Base-by-base conservation (phyloP, 2,113 vertebrate genomes). In the Aphelocoma coerulescens region DNA sequence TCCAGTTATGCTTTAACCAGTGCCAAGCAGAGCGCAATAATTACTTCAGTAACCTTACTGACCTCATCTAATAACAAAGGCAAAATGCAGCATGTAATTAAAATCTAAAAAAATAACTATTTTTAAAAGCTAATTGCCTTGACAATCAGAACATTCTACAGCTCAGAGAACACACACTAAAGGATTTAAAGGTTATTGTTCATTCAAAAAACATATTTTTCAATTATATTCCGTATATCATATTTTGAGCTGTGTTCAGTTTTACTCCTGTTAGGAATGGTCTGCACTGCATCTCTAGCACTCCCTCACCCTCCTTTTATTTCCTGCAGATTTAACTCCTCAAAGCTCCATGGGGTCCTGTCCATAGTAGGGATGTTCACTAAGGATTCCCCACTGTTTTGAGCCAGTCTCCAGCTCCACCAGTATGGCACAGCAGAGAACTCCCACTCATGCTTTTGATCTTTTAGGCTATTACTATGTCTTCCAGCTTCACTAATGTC, bases 11-110 rank as follows among this genome's bases (percentile, higher is more conserved):
- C 94, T 97, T 94, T 96, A 97, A 96, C 95, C 89, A 95, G 84
- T 81, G 94, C 94, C 96, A 97, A 97, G 95, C 95, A 96, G 96
- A 97, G 97, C 93, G 91, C 93, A 97, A 97, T 97, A 97, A 97
- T 97, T 97, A 96, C 87, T 97, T 96, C 97, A 91, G 92, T 92
- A 96, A 97, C 97, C 96, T 96, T 95, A 97, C 92, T 97, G 96
- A 97, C 94, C 95, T 65, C 89, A 59, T 96, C 93, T 94, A 92
- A 95, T 96, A 97, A 97, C 97, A 97, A 97, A 97, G 95, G 79
- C 95, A 97, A 97, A 97, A 96, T 97, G 96, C 94, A 95, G 96
- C 94, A 82, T 96, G 96, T 96, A 97, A 97, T 97, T 97, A 96
- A 96, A 97, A 95, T 85, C 54, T 88, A 51, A 91, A 96, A 91